Base-by-base conservation (phyloP, 2,113 vertebrate genomes). In the Chaetodon trifascialis region DNA sequence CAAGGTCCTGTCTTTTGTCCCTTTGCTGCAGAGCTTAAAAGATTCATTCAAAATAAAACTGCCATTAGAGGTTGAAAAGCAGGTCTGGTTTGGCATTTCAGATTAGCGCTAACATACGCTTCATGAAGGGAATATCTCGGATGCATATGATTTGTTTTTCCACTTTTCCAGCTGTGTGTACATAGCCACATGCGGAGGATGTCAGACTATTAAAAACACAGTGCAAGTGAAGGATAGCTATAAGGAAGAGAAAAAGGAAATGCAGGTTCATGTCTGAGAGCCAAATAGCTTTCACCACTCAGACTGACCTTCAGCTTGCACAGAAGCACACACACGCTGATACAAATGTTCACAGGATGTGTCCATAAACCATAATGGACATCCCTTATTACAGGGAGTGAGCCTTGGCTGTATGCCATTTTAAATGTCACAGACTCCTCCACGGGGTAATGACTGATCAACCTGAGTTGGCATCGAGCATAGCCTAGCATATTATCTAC, bases 401-500 rank as follows among this genome's bases (percentile, higher is more conserved):
- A 80, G 81, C 76, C 71, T 80, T 80, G 87, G 90, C 89, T 70
- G 51, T 76, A 14, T 80, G 89, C 73, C 88, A 91, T 88, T 91
- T 91, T 90, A 89, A 93, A 93, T 92, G 91, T 89, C 93, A 93
- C 83, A 86, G 78, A 86, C 89, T 89, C 67, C 80, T 76, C 77
- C 17, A 11, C 64, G 49, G 81, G 87, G 77, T 80, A 92, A 94
- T 82, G 78, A 88, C 88, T 87, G 87, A 88, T 90, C 87, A 88
- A 86, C 83, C 84, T 70, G 78, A 70, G 75, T 88, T 83, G 68
- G 72, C 46, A 73, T 85, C 59, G n/a, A 63, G 60, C 52, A 36
- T 42, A 67, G 55, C 58, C 60, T 34, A 47, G 47, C 51, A 70
- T 66, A 87, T 64, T 36, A 85, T 85, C 83, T 59, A 47, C 79